Conservation (phyloP, 2,888 invertebrate genomes). For the Xestia sexstrigata region DNA sequence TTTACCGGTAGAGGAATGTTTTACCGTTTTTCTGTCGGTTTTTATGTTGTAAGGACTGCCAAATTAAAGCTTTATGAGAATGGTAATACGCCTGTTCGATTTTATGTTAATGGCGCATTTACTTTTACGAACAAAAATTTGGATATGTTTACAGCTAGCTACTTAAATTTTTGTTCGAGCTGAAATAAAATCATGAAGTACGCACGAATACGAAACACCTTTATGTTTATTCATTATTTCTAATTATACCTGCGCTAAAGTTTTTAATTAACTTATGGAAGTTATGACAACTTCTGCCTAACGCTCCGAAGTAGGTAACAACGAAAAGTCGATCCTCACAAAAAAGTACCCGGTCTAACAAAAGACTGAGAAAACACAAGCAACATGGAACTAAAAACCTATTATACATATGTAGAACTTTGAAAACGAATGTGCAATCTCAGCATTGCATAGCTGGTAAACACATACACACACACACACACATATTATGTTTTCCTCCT, state of each 20-base stretch:
- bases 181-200: background rate
- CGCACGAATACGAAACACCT: background rate
- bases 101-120: background rate
- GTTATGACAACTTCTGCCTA: background rate
- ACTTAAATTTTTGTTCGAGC: background rate
- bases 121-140: background rate
- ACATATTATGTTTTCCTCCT: too few species aligned
- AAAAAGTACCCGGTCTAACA: background rate
- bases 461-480: too few species aligned
- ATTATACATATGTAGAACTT: background rate
- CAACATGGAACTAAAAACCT: background rate
- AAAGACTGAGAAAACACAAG: background rate
- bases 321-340: background rate
- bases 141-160: background rate
- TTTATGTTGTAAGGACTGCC: background rate
- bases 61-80: background rate
- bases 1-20: background rate
- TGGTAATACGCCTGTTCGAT: background rate
- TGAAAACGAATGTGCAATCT: conserved; percentile 9
- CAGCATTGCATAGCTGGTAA: background rate
- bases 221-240: background rate
- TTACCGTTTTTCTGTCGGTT: background rate
- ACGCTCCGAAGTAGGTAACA: background rate
- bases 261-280: background rate
- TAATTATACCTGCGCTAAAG: background rate